Conservation (phyloP, 2,113 vertebrate genomes). For the cattle (Bos taurus) region ARS-UCD2.0 NC_037356.1:2930001-2930500, state of each 20-base stretch:
- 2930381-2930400: background rate
- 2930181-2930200: background rate
- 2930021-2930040: constrained; percentile 54
- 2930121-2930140: background rate
- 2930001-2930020: constrained; percentile 26
- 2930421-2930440: background rate
- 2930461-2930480: background rate
- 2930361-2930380: background rate
- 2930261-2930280: background rate
- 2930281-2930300: background rate
- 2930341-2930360: background rate
- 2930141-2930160: background rate
- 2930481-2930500: background rate
- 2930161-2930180: background rate
- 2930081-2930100: constrained; percentile 47
- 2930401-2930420: background rate
- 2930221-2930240: background rate
- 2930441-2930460: background rate
- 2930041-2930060: constrained; percentile 57
- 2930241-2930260: background rate
- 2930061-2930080: constrained; percentile 63
- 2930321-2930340: background rate
- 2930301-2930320: background rate
- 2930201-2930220: background rate
- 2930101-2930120: background rate